Evolutionary conservation across 2,797 vertebrate genomes (phyloP).

Genomic region (Enteromius argenteus): DNA sequence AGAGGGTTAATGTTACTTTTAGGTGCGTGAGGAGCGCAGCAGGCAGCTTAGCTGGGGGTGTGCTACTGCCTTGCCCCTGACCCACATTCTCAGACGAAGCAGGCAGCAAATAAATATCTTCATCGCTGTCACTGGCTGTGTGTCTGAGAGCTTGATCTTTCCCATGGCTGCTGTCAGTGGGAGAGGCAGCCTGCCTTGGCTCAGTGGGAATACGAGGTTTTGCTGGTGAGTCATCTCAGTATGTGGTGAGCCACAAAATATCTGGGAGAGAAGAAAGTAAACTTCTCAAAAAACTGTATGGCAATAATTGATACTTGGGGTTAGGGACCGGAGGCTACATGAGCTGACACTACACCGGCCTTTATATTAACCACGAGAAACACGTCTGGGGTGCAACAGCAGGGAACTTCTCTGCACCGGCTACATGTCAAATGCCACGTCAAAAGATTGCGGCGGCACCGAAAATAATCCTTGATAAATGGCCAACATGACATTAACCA

Average conservation of each 20-base stretch:
- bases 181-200: constrained; percentile 32
- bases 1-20: constrained; percentile 32
- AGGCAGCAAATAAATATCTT: constrained; percentile 53
- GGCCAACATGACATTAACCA: constrained; percentile 50
- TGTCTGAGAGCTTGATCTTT: constrained; percentile 57
- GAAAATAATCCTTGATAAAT: constrained; percentile 59
- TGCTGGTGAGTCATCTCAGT: constrained; percentile 52
- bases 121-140: constrained; percentile 53
- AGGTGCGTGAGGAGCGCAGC: not conserved
- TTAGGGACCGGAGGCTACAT: constrained; percentile 14
- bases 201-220: constrained; percentile 30
- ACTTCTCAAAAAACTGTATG: constrained; percentile 41
- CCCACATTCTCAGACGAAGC: constrained; percentile 40
- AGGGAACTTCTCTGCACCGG: constrained; percentile 20
- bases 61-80: constrained; percentile 38
- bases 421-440: constrained; percentile 42
- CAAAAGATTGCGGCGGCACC: constrained; percentile 27
- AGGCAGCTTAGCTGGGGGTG: constrained; percentile 31
- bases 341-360: constrained; percentile 29
- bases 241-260: constrained; percentile 46
- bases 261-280: constrained; percentile 48
- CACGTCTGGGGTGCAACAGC: constrained; percentile 27
- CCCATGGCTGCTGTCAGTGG: constrained; percentile 58
- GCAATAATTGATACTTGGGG: constrained; percentile 15
- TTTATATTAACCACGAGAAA: constrained; percentile 44